These are phyloP conservation scores for Alosa sapidissima DNA, from an alignment of 2,797 vertebrate species.

Conservation along the genomic window DNA sequence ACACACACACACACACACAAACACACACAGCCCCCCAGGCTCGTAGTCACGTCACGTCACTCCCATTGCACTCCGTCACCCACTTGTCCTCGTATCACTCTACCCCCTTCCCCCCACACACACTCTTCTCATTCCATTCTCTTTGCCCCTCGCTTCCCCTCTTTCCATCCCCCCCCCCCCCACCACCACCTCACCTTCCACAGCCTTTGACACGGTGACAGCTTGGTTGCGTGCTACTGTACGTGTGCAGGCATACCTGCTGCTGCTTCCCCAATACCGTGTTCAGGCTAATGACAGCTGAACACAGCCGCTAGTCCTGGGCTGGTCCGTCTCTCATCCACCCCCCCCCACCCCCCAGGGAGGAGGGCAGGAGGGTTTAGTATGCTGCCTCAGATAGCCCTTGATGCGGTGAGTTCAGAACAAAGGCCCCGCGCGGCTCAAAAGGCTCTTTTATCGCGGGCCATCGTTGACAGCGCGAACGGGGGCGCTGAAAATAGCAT, in stretches of 20 bases:
- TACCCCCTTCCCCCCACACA: not conserved
- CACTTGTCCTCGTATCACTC: not conserved
- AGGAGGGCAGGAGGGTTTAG: not conserved
- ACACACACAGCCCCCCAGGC: too few relatives aligned
- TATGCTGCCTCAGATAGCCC: not conserved
- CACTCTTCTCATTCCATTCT: not conserved
- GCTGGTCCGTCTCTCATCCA: not conserved
- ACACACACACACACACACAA: too few relatives aligned
- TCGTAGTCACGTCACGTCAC: not conserved
- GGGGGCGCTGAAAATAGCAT: not conserved
- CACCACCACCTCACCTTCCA: not conserved
- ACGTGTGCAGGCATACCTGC: not conserved
- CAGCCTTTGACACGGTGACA: slow-evolving; percentile 17
- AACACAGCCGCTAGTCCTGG: not conserved
- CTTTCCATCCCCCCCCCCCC: not conserved
- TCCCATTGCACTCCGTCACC: not conserved
- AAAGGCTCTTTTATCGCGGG: slow-evolving; percentile 6
- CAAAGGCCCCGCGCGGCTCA: not conserved
- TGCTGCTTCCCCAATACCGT: not conserved
- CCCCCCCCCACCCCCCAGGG: not conserved
- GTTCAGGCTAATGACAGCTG: not conserved
- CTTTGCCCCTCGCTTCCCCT: not conserved
- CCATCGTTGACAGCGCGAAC: not conserved
- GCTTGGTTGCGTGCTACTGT: not conserved
- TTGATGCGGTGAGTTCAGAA: not conserved